Conservation (phyloP, 2,113 vertebrate genomes). For the Crypturellus undulatus region DNA sequence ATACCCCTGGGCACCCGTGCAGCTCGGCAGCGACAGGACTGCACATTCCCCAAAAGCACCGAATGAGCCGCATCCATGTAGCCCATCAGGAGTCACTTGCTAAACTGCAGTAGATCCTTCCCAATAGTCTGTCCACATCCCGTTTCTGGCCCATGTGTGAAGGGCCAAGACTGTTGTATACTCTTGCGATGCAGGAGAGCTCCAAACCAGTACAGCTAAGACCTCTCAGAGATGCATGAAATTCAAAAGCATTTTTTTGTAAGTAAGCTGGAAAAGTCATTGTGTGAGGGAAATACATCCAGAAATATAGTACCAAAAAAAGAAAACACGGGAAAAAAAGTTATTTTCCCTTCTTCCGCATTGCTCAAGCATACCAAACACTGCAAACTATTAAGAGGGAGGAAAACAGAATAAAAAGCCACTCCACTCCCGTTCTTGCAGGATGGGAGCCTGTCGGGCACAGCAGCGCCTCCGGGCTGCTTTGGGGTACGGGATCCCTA, state of each 20-base stretch:
- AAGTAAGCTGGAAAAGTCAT: neutral
- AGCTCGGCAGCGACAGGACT: neutral
- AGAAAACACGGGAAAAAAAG: neutral
- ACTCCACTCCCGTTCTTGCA: accelerated
- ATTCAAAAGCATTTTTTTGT: neutral
- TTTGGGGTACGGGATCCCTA: too few species aligned
- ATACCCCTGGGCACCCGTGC: accelerated
- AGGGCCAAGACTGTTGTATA: neutral
- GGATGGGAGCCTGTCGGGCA: accelerated
- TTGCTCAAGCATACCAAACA: neutral
- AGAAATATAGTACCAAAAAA: neutral
- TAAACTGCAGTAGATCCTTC: neutral
- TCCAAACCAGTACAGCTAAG: neutral
- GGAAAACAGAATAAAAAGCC: too few species aligned
- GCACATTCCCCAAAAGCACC: too few species aligned
- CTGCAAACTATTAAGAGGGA: too few species aligned
- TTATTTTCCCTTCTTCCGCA: neutral
- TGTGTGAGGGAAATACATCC: neutral
- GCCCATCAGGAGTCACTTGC: neutral
- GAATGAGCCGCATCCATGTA: neutral
- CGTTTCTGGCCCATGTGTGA: neutral
- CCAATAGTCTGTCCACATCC: neutral
- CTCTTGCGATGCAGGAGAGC: neutral
- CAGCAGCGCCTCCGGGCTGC: accelerated
- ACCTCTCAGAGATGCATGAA: neutral